These are phyloP conservation scores for Acanthurus tractus DNA, from an alignment of 2,797 vertebrate genomes.

Conservation along the genomic window DNA sequence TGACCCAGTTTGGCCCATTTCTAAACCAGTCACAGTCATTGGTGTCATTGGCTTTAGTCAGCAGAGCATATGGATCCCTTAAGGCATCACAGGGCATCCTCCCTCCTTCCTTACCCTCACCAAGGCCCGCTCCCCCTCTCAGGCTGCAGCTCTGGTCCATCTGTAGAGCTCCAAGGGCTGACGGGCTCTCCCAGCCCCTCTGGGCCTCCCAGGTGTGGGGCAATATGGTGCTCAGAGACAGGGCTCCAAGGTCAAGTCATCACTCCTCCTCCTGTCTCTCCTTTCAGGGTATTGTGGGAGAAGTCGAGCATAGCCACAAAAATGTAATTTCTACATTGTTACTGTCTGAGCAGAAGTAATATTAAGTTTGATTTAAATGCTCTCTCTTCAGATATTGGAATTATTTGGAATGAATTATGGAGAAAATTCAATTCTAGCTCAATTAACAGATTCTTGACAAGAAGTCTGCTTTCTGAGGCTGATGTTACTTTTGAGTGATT, in stretches of 20 bases:
- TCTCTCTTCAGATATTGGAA: neutral
- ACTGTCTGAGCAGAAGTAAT: neutral
- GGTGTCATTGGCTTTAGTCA: slow-evolving; percentile 64
- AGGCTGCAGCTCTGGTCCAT: slow-evolving; percentile 61
- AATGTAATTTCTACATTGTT: neutral
- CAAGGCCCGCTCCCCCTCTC: slow-evolving; percentile 15
- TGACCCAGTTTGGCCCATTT: slow-evolving; percentile 36
- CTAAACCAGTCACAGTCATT: slow-evolving; percentile 43
- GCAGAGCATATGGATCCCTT: slow-evolving; percentile 77
- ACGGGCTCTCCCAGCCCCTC: slow-evolving; percentile 51
- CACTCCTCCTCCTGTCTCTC: slow-evolving; percentile 4
- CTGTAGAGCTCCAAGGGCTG: slow-evolving; percentile 60
- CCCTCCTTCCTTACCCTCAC: slow-evolving; percentile 14
- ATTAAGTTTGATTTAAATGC: neutral
- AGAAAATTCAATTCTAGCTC: slow-evolving; percentile 22
- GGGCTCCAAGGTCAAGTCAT: slow-evolving; percentile 38
- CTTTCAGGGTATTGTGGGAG: neutral
- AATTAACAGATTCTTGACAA: slow-evolving; percentile 47
- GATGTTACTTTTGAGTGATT: slow-evolving; percentile 22
- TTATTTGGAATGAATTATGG: slow-evolving; percentile 21
- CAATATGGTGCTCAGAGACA: slow-evolving; percentile 71
- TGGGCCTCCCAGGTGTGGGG: slow-evolving; percentile 69
- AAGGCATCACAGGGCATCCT: slow-evolving; percentile 46
- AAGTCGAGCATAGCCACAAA: neutral
- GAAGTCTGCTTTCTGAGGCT: neutral